phyloP scores from a whole-genome alignment of 2,888 invertebrate genomes.

The Arctia plantaginis region DNA sequence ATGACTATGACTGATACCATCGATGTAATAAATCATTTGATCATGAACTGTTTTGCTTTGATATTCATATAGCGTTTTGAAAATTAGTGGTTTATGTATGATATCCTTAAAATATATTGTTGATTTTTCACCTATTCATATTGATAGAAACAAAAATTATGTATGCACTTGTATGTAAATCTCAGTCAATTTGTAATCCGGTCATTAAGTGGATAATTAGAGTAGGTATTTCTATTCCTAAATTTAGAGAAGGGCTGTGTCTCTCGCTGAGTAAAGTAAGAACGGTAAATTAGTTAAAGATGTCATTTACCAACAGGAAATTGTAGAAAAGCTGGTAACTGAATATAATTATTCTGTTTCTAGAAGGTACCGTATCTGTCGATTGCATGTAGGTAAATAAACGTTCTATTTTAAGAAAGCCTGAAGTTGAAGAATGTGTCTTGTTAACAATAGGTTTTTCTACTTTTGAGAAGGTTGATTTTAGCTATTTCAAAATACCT shows the following conservation, averaged over 20 bases:
- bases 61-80: neutral
- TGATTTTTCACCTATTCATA: neutral
- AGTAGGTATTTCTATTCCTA: neutral
- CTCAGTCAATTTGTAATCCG: neutral
- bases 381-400: too few relatives aligned
- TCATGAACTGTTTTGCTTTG: neutral
- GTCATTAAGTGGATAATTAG: neutral
- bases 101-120: neutral
- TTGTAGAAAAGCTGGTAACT: too few relatives aligned
- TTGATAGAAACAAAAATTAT: neutral
- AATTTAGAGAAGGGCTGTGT: neutral
- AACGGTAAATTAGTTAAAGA: too few relatives aligned
- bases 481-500: neutral
- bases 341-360: too few relatives aligned
- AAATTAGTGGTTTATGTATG: neutral
- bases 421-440: too few relatives aligned
- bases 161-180: neutral
- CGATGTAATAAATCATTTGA: conserved; percentile 11
- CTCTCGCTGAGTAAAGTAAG: neutral
- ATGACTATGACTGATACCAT: conserved; percentile 10
- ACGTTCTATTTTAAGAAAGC: too few relatives aligned
- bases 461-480: neutral
- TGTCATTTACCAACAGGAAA: too few relatives aligned
- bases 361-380: too few relatives aligned
- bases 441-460: too few relatives aligned